These are phyloP conservation scores for Gila orcuttii DNA, from an alignment of 2,113 vertebrate species.

Conservation along the genomic window DNA sequence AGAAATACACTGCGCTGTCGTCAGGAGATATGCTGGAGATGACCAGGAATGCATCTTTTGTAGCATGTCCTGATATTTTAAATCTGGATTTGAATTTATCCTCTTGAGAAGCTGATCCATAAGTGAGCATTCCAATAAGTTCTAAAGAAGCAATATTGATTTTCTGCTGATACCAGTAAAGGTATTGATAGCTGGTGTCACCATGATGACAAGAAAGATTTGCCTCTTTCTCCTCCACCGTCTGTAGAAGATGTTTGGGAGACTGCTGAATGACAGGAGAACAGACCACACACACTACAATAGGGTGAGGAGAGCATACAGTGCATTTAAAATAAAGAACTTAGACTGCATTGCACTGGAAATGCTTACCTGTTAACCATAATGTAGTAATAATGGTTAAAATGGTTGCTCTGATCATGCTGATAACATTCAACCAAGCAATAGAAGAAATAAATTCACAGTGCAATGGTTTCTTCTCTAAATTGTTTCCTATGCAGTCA, in stretches of 20 bases:
- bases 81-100: constrained; percentile 46
- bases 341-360: no score
- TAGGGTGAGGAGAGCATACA: neutral
- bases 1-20: constrained; percentile 61
- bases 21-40: constrained; percentile 23
- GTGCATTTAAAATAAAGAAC: no score
- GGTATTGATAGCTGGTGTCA: constrained; percentile 36
- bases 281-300: constrained; percentile 20
- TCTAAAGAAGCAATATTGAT: constrained; percentile 23
- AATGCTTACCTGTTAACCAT: no score
- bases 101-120: neutral
- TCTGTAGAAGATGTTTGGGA: constrained; percentile 25
- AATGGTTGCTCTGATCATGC: neutral
- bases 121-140: constrained; percentile 41
- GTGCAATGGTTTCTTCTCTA: neutral
- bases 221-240: constrained; percentile 3
- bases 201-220: constrained; percentile 50
- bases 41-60: constrained; percentile 24
- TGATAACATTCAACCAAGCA: neutral
- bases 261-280: constrained; percentile 41
- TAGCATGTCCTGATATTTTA: constrained; percentile 42
- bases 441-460: neutral
- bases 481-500: neutral
- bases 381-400: no score
- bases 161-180: constrained; percentile 62